These are phyloP conservation scores for Meiosimyza platycephala DNA, from an alignment of 2,888 invertebrate species.

Conservation along the genomic window DNA sequence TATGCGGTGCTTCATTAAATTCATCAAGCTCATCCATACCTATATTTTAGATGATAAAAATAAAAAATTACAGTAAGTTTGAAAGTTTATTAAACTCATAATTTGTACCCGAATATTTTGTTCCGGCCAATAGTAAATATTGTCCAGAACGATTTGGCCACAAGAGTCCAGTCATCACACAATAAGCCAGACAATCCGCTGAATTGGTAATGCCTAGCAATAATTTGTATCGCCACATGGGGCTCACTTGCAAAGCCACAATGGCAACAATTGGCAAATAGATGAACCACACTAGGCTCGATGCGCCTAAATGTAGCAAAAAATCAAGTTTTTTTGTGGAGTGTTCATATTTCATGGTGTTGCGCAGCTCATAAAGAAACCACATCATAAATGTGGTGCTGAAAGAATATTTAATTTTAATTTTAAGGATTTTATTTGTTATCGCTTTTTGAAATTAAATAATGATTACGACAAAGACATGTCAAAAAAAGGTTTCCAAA, in stretches of 20 bases:
- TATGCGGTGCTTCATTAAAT: conserved; percentile 91
- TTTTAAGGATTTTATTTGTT: not conserved
- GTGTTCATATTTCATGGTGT: conserved; percentile 84
- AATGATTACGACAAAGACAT: not conserved
- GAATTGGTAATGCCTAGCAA: conserved; percentile 94
- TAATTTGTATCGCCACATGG: conserved; percentile 95
- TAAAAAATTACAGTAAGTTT: conserved; percentile 5
- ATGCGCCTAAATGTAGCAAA: conserved; percentile 95
- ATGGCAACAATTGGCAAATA: conserved; percentile 95
- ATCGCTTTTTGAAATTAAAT: not conserved
- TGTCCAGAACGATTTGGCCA: conserved; percentile 96
- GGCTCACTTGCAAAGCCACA: conserved; percentile 91
- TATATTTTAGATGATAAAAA: conserved; percentile 40
- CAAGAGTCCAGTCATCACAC: conserved; percentile 93
- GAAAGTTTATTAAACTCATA: not conserved
- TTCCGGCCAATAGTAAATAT: conserved; percentile 84
- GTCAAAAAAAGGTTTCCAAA: too few relatives aligned
- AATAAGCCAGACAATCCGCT: conserved; percentile 94
- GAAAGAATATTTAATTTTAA: conserved; percentile 31
- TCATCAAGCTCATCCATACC: conserved; percentile 88
- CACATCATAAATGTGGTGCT: conserved; percentile 85
- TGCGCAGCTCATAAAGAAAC: conserved; percentile 82
- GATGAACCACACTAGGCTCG: conserved; percentile 97
- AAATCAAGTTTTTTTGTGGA: conserved; percentile 89
- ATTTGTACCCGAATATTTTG: conserved; percentile 72